Base-by-base conservation (phyloP, 2,113 vertebrate genomes). In the Chunga burmeisteri region DNA sequence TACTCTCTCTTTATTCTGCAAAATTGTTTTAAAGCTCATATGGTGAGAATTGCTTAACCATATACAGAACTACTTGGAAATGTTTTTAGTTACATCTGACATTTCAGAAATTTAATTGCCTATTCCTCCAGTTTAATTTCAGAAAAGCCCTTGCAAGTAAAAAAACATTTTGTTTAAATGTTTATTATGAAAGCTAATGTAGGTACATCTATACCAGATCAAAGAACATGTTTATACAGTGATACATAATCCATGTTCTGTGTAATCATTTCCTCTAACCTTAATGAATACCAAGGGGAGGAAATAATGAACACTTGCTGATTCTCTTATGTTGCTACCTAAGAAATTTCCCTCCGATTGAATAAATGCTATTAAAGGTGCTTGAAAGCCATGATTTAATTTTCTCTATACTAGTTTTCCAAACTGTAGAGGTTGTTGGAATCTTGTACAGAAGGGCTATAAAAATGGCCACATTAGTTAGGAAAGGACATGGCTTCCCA, bases 41-140 rank as follows among this genome's bases (percentile, higher is more conserved):
- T 55, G n/a, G 10, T 67, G 38, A 67, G 61, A 89, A 46, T 67
- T 27, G 19, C 42, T 67, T 75, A 55, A 59, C 34, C 27, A 34
- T 11, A 16, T 50, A 30, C 26, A 50, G 27, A 90, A 59, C 21
- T 75, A 56, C 27, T 93, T 88, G 27, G 29, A 78, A 81, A 38
- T 56, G 62, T 23, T 82, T 91, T 91, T 49, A 50, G 70, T 93
- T 84, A 55, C 16, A 16, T 65, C 21, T 77, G 66, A 40, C 50
- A 26, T 83, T 92, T 90, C 68, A 83, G 50, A 92, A 80, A 20
- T 86, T 77, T 29, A 88, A 53, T 71, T 77, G 36, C 38, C 15
- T 36, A 6, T 63, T 88, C 25, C 23, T 74, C 20, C 16, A 70
- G 18, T 86, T 93, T 58, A 81, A 81, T n/a, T 52, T 86, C 42